Evolutionary conservation across 2,888 invertebrate species (phyloP).

Genomic region (Cephus sareptanus): DNA sequence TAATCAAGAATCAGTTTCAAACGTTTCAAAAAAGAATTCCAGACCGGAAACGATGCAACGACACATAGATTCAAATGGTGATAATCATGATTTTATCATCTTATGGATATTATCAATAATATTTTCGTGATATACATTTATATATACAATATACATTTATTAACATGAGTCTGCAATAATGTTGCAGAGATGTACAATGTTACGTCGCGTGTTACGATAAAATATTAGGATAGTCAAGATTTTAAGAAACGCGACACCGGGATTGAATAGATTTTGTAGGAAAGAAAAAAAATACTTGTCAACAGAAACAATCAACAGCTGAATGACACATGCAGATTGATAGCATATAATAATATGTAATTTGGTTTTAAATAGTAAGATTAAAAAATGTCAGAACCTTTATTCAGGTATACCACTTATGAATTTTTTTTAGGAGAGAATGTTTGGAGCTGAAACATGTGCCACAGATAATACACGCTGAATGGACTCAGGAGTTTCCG

Average conservation of each 20-base stretch:
- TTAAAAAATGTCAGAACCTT: neutral
- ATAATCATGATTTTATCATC: neutral
- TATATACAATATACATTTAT: constrained; percentile 45
- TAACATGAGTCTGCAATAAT: constrained; percentile 42
- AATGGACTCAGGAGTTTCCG: neutral
- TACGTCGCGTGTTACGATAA: neutral
- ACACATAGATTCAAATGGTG: neutral
- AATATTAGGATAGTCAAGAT: neutral
- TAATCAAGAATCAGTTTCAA: neutral
- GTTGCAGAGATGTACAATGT: constrained; percentile 23
- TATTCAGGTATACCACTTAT: neutral
- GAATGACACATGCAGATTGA: no score
- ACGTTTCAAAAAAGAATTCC: neutral
- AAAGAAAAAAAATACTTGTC: no score
- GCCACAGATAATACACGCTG: neutral
- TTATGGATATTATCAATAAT: neutral
- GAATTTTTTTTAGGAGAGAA: neutral
- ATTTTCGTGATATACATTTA: constrained; percentile 2
- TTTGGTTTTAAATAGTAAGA: neutral
- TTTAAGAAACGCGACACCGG: neutral
- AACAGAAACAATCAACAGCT: no score
- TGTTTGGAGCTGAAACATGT: neutral
- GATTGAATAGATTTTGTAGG: no score
- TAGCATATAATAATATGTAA: no score
- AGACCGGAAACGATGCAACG: neutral